Evolutionary conservation across 2,888 invertebrate species (phyloP).

Genomic region (Philaethria dido): DNA sequence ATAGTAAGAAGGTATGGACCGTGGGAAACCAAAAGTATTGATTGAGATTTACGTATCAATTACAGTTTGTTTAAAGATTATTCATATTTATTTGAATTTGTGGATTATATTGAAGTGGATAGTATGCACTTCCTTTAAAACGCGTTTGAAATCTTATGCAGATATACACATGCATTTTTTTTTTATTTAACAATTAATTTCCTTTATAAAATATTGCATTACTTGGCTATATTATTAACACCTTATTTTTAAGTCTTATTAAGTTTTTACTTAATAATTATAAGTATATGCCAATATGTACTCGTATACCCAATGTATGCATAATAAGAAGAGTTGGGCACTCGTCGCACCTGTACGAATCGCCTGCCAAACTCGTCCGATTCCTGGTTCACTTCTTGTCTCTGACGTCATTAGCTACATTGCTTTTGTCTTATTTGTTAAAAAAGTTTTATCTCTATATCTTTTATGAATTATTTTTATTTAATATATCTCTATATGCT

Average conservation of each 20-base stretch:
- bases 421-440: neutral
- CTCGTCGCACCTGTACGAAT: slow-evolving; percentile 61
- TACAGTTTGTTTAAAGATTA: neutral
- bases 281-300: neutral
- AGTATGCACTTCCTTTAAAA: slow-evolving; percentile 8
- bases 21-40: slow-evolving; percentile 37
- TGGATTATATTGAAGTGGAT: neutral
- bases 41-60: slow-evolving; percentile 11
- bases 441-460: neutral
- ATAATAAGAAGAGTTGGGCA: slow-evolving; percentile 34
- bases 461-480: too few species aligned
- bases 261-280: too few species aligned
- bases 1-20: slow-evolving; percentile 31
- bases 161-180: neutral
- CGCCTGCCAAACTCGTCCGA: slow-evolving; percentile 52
- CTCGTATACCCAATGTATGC: slow-evolving; percentile 3
- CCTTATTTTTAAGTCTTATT: too few species aligned
- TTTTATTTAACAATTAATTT: neutral
- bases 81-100: neutral
- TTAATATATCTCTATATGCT: too few species aligned
- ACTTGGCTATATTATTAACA: neutral
- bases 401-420: slow-evolving; percentile 43
- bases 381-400: slow-evolving; percentile 39
- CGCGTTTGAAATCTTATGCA: neutral
- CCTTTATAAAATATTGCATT: neutral